Percentiles rank a stretch among this genome's conserved stretches.
Conservation (phyloP, 2,888 invertebrate genomes). For the Sminthurinus aureus region DNA sequence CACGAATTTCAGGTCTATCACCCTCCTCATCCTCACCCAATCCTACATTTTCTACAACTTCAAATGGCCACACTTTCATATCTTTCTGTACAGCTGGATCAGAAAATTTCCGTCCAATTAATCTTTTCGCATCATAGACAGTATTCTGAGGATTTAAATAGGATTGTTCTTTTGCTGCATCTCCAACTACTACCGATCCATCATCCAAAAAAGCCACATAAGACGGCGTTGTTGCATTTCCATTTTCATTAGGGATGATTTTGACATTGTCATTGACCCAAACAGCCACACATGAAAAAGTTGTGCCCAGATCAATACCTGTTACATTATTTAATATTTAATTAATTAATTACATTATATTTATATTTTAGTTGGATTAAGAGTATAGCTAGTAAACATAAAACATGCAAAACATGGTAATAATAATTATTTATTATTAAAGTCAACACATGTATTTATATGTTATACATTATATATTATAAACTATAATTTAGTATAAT, state of each 20-base stretch:
- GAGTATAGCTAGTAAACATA: too few species aligned
- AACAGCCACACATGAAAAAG: slow-evolving; percentile 50
- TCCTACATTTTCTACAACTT: too few species aligned
- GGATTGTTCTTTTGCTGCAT: slow-evolving; percentile 66
- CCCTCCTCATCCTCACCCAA: slow-evolving; percentile 67
- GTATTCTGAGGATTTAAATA: slow-evolving; percentile 76
- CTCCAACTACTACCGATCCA: slow-evolving; percentile 23
- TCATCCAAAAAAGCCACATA: slow-evolving; percentile 39
- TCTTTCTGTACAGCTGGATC: slow-evolving; percentile 80
- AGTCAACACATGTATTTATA: too few species aligned
- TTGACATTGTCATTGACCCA: slow-evolving; percentile 44
- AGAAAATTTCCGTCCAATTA: slow-evolving; percentile 82
- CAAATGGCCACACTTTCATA: slow-evolving; percentile 86
- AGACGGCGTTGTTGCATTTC: slow-evolving; percentile 29
- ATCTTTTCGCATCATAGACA: slow-evolving; percentile 81
- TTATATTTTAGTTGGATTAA: too few species aligned
- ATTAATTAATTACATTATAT: too few species aligned
- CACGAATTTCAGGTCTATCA: slow-evolving; percentile 22
- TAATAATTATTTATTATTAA: too few species aligned
- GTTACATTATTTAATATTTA: too few species aligned
- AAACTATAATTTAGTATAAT: too few species aligned
- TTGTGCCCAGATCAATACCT: slow-evolving; percentile 51
- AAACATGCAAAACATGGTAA: too few species aligned
- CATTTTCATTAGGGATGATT: slow-evolving; percentile 41
- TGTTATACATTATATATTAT: too few species aligned